Evolutionary conservation across 2,113 vertebrate genomes (phyloP), one percentile per base, ranked within the genome.

Genomic region (Tachuris rubrigastra): DNA sequence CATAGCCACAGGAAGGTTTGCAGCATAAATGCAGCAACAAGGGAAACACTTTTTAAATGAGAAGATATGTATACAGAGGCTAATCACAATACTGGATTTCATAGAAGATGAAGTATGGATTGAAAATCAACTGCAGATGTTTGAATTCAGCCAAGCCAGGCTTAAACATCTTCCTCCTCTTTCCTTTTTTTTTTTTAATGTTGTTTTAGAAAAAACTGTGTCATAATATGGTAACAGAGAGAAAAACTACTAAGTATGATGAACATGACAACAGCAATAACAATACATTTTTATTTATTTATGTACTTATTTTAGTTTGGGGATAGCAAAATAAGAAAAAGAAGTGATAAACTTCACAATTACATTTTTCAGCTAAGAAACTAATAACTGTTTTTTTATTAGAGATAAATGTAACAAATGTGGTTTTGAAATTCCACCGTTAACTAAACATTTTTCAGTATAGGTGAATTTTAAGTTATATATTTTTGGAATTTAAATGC

Each of bases 361-460:
- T 87, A 83, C 44, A 37, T 71, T 69, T 85, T 78, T 46, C 55
- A 33, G 46, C 83, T 41, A 47, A 89, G 62, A 87, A 52, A n/a
- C n/a, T n/a, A 77, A 19, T 30, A 49, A 14, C 21, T 25, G 22
- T 18, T 92, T 78, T 74, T 23, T 79, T 89, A 20, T 79, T 80
- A 72, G 7, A 23, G 10, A 53, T 87, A 95, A 77, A 81, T 47
- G 30, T 27, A 79, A 75, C 8, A 87, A 89, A 65, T 75, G 21
- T 24, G 6, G 1, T 37, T 89, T 94, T 72, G 50, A 81, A 91
- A 83, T 87, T 65, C 22, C 39, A 75, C 39, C 66, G 47, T 79
- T 95, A 96, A 94, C n/a, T 46, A 71, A 96, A 72, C 8, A 10
- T 55, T 87, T 94, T 95, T 93, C 75, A 85, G 31, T 15, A 68